Evolutionary conservation across 2,888 invertebrate species (phyloP).

Genomic region (Anoplius nigerrimus): DNA sequence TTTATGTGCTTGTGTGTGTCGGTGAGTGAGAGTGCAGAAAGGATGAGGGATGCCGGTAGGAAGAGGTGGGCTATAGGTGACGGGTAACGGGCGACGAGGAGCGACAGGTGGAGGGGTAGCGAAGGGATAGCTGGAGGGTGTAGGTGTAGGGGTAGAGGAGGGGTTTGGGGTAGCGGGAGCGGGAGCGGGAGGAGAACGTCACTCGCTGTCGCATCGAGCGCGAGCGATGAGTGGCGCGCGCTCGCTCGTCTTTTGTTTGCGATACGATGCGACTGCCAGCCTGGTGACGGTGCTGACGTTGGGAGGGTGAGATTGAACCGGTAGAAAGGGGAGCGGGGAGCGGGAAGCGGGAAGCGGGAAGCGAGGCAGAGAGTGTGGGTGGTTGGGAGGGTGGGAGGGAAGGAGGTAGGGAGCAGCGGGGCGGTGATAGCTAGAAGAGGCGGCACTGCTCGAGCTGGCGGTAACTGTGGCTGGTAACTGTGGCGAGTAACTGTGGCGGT

Average conservation of each 20-base stretch:
- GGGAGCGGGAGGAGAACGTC: conserved; percentile 59
- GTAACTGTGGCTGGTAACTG: too few relatives aligned
- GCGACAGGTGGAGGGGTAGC: conserved; percentile 14
- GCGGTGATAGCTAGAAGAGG: conserved; percentile 24
- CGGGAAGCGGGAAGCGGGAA: neutral
- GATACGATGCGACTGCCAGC: conserved; percentile 70
- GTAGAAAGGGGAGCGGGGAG: conserved; percentile 35
- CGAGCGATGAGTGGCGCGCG: conserved; percentile 71
- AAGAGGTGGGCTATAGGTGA: neutral
- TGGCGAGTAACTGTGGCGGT: too few relatives aligned
- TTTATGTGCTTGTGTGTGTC: neutral
- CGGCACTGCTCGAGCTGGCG: neutral
- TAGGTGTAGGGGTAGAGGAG: neutral
- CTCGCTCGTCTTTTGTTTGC: conserved; percentile 74
- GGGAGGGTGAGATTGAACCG: conserved; percentile 34
- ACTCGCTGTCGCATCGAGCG: conserved; percentile 72
- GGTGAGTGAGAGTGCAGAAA: conserved; percentile 2
- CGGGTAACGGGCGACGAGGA: neutral
- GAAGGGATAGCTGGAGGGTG: conserved; percentile 12
- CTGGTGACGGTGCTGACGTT: conserved; percentile 53
- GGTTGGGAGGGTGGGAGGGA: conserved; percentile 22
- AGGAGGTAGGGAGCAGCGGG: too few relatives aligned
- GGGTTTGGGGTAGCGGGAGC: conserved; percentile 31
- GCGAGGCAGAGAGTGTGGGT: conserved; percentile 35
- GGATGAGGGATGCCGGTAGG: conserved; percentile 12